Evolutionary conservation across 2,113 vertebrate species (phyloP), one percentile per base, ranked within the genome.

Genomic region (Brachionichthys hirsutus): DNA sequence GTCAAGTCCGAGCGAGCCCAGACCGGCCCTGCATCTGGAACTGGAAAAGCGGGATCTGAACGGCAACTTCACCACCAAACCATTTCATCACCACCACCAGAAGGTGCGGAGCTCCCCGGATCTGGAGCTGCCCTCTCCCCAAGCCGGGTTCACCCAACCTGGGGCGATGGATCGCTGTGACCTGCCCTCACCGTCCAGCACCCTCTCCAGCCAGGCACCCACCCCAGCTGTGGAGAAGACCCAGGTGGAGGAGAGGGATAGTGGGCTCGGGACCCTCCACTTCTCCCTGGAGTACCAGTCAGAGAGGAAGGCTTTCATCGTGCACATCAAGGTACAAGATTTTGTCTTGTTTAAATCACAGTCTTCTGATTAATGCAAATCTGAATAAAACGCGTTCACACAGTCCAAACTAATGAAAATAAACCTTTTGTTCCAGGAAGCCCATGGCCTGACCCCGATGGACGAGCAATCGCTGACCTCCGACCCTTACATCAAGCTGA

Each of bases 401-500:
- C 19, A 30, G 1, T 56, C 3, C 19, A 44, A 22, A 58, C 22
- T 56, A 4, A 24, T 46, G 48, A 59, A 64, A 12, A 63, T 52
- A 36, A 0, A 48, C 2, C 46, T 64, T 66, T 45, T 43, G 62
- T 93, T 96, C 72, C 93, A 98, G 85, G 96, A 98, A 86, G 97
- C 96, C 43, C 91, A 92, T 44, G 94, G 95, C 3, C 86, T 99
- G 60, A 95, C 92, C 12, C 94, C 96, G 47, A 98, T 95, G 67
- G 97, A 99, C 46, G 97, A 98, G 67, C 97, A 98, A 82, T 98
- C 97, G 0, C 91, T 98, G 92, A 99, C 95, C 73, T 98, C 97
- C 62, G 97, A 99, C 87, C 97, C 97, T 0, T 99, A 98, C 83
- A 96, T 99, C 87, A 99, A 99, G 89, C 92, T 99, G 92, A 98